Conservation (phyloP, 2,113 vertebrate species). For the Dasypus novemcinctus region DNA sequence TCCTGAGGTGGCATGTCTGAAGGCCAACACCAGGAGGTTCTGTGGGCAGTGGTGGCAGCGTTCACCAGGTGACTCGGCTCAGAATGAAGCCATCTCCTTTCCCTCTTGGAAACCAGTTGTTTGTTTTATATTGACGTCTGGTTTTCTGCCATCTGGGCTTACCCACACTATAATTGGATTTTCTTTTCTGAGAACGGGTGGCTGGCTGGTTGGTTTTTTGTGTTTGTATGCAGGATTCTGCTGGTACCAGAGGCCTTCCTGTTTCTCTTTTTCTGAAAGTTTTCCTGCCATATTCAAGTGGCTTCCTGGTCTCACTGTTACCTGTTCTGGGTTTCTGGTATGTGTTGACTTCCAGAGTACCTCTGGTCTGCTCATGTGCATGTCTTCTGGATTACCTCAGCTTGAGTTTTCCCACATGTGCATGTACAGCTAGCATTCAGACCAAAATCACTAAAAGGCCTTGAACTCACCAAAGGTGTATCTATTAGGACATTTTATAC, state of each 20-base stretch:
- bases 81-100: constrained; percentile 69
- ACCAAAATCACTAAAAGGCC: constrained; percentile 79
- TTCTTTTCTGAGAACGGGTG: constrained; percentile 80
- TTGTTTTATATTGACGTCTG: constrained; percentile 82
- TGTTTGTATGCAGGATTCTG: constrained; percentile 80
- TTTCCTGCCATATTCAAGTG: constrained; percentile 82
- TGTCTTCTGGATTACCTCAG: constrained; percentile 52
- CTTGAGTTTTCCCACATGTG: constrained; percentile 38
- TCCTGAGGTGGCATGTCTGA: constrained; percentile 94
- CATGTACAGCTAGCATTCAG: constrained; percentile 56
- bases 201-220: constrained; percentile 75
- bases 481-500: constrained; percentile 82
- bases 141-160: constrained; percentile 84
- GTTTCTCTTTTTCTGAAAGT: constrained; percentile 71
- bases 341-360: constrained; percentile 48
- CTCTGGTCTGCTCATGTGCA: constrained; percentile 62
- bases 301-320: constrained; percentile 44
- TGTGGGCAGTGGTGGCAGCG: constrained; percentile 96
- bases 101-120: constrained; percentile 77
- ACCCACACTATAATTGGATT: constrained; percentile 77
- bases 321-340: too few species aligned
- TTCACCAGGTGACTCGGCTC: constrained; percentile 93
- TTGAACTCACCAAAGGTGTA: constrained; percentile 83
- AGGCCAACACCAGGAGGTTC: constrained; percentile 91
- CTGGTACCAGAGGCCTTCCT: constrained; percentile 84